Base-by-base conservation (phyloP, 2,797 vertebrate genomes). In the Pteropus rufus region DNA sequence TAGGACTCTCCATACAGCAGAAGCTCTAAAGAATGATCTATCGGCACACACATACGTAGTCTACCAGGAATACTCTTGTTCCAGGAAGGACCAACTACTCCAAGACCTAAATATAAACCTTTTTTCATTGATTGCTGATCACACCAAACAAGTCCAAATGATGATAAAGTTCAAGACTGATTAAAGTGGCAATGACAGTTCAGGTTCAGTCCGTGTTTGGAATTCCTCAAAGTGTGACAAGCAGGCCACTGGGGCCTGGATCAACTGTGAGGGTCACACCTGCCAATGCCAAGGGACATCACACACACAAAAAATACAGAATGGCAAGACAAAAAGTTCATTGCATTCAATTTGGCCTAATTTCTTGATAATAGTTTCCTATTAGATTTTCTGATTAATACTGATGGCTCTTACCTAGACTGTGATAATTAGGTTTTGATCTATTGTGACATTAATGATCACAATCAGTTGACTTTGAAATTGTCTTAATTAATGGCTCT, bases 351-450 rank as follows among this genome's bases (percentile, higher is more conserved):
- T 97, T 94, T 97, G 94, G 94, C 84, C 96, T 97, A 97, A 98
- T 97, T 98, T 97, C 97, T 95, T 84, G 76, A 76, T 97, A 97
- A 98, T 95, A 98, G 97, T 98, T 97, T 97, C 93, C 97, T 97
- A 97, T 97, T 97, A 98, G 97, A 97, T 95, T 98, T 97, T 97
- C 97, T 46, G 97, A 97, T 98, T 98, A 98, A 97, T 97, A 97
- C 97, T 95, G 97, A 97, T 92, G 97, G 94, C 93, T 97, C 94
- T 97, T 97, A 97, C 94, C 91, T 97, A 97, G 97, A 83, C 93
- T 97, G 97, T 88, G 97, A 97, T 98, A 98, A 98, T 98, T 97
- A 97, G 97, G 97, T 98, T 98, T 98, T 98, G 97, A 98, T 98
- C 97, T 97, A 98, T 97, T 97, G 84, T 97, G 97, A 98, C 97